phyloP scores from a whole-genome alignment of 35 echinoderm and acorn worm genomes.

The Patiria miniata region DNA sequence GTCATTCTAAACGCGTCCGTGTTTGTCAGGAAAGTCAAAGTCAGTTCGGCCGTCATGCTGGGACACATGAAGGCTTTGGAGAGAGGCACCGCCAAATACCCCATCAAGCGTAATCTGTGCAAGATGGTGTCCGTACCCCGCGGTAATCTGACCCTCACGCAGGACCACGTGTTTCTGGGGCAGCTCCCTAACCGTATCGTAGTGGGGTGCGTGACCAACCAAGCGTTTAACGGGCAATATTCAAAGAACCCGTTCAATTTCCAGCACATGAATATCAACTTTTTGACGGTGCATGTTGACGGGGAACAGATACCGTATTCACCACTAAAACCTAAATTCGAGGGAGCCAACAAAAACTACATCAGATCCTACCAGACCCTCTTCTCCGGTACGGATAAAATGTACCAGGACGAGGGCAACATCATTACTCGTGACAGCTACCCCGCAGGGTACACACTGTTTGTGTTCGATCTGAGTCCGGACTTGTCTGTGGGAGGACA shows the following conservation, averaged over 20 bases:
- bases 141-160: constrained; percentile 56
- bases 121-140: constrained; percentile 69
- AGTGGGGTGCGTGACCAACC: constrained; percentile 45
- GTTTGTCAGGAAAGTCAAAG: constrained; percentile 37
- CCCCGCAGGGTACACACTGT: constrained; percentile 40
- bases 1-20: constrained; percentile 21
- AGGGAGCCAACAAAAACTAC: neutral
- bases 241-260: constrained; percentile 56
- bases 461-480: constrained; percentile 56
- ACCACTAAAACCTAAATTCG: constrained; percentile 25
- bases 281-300: neutral
- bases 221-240: constrained; percentile 52
- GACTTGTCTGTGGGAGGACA: constrained; percentile 52
- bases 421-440: constrained; percentile 52
- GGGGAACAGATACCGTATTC: constrained; percentile 35
- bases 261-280: constrained; percentile 52
- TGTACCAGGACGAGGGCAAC: constrained; percentile 56
- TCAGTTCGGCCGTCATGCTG: constrained; percentile 22
- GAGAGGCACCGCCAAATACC: constrained; percentile 66
- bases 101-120: constrained; percentile 50
- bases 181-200: constrained; percentile 65
- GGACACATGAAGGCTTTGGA: constrained; percentile 58
- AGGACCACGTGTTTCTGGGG: constrained; percentile 65
- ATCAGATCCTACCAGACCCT: constrained; percentile 52
- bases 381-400: constrained; percentile 49